Evolutionary conservation across 1,140 invertebrate species (phyloP).

Genomic region (Nymphalis io): DNA sequence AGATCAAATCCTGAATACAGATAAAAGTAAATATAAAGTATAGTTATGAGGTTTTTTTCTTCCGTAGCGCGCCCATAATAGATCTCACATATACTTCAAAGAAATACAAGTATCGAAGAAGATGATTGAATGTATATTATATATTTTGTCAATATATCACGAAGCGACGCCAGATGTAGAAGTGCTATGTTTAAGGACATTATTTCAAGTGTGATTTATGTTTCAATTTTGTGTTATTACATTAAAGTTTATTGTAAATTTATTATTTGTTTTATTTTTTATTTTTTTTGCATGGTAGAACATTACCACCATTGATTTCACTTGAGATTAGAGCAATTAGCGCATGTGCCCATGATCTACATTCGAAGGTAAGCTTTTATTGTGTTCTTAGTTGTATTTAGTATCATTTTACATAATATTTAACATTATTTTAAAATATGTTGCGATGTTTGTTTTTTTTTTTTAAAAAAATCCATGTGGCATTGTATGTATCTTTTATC

Average conservation of each 20-base stretch:
- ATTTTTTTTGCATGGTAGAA: constrained; percentile 79
- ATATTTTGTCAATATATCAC: constrained; percentile 40
- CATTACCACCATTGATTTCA: constrained; percentile 12
- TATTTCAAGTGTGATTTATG: constrained; percentile 60
- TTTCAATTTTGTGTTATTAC: constrained; percentile 66
- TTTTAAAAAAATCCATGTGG: neutral
- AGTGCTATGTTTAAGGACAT: constrained; percentile 62
- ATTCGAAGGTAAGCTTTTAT: constrained; percentile 34
- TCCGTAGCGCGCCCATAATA: constrained; percentile 76
- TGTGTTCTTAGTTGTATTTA: constrained; percentile 11
- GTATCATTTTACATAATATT: neutral
- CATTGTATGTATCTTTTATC: no score
- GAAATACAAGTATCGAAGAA: constrained; percentile 77
- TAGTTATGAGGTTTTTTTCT: constrained; percentile 58
- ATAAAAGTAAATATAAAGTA: constrained; percentile 6
- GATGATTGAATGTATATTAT: constrained; percentile 50
- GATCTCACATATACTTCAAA: constrained; percentile 69
- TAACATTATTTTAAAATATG: neutral
- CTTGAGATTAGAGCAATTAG: neutral
- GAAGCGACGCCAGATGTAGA: constrained; percentile 52
- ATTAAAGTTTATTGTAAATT: constrained; percentile 74
- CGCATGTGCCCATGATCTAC: constrained; percentile 26
- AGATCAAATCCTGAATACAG: no score
- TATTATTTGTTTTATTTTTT: constrained; percentile 73
- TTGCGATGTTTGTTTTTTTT: neutral